phyloP scores from a whole-genome alignment of 2,797 vertebrate genomes.

The Agapornis canus region DNA sequence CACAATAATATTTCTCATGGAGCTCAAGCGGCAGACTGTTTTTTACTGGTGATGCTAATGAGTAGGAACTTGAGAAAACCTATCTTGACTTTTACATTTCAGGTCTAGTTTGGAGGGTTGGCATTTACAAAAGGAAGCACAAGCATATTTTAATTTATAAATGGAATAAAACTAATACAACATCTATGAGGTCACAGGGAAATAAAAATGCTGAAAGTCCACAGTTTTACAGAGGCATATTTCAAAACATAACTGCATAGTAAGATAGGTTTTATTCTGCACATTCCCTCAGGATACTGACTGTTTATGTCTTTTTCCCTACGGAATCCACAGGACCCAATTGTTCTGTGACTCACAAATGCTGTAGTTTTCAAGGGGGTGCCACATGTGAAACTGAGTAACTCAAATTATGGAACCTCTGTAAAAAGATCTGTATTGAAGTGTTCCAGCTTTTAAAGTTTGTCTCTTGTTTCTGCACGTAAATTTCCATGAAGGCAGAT shows the following conservation, averaged over 20 bases:
- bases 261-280: neutral
- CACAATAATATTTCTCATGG: neutral
- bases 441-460: conserved; percentile 29
- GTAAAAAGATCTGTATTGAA: conserved; percentile 22
- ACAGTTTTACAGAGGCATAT: neutral
- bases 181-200: neutral
- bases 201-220: neutral
- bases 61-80: neutral
- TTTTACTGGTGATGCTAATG: neutral
- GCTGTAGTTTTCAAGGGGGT: neutral
- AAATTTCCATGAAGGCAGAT: conserved; percentile 24
- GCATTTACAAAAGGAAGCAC: neutral
- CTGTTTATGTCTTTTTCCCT: neutral
- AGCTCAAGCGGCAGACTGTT: neutral
- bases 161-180: neutral
- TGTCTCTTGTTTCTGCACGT: conserved; percentile 23
- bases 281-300: neutral
- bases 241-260: neutral
- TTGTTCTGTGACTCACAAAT: neutral
- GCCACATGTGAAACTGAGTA: conserved; percentile 14
- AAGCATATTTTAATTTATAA: neutral
- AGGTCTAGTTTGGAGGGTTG: neutral
- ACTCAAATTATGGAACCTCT: neutral
- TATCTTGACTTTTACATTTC: neutral
- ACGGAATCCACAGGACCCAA: neutral